Percentiles rank a stretch among this genome's conserved stretches.
Conservation (phyloP, 2,888 invertebrate genomes). For the Artemia sinica region DNA sequence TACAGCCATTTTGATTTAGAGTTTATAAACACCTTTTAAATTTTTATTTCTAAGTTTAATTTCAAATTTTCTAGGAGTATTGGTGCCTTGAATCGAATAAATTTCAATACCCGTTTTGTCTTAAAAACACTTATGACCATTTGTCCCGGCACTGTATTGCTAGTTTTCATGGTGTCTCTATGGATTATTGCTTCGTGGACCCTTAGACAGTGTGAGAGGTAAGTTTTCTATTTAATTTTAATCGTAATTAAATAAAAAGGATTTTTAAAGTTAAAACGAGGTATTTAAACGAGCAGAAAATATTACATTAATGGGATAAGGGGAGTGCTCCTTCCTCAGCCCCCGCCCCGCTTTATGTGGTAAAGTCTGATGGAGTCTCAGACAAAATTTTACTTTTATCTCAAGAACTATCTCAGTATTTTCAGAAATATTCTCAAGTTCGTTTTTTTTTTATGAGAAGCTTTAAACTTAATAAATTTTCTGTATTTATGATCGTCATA, state of each 20-base stretch:
- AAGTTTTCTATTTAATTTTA: constrained; percentile 28
- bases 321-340: constrained; percentile 15
- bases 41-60: too few relatives aligned
- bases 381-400: too few relatives aligned
- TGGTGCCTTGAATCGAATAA: constrained; percentile 90
- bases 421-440: too few relatives aligned
- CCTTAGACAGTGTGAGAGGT: constrained; percentile 95
- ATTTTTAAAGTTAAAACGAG: too few relatives aligned
- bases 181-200: constrained; percentile 99
- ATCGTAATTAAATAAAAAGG: neutral
- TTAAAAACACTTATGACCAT: constrained; percentile 99
- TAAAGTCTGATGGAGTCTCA: too few relatives aligned
- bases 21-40: too few relatives aligned
- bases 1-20: too few relatives aligned
- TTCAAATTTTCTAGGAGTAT: constrained; percentile 27
- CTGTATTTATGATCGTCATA: too few relatives aligned
- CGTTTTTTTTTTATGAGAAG: too few relatives aligned
- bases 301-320: neutral
- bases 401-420: too few relatives aligned
- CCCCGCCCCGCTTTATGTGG: neutral
- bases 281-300: neutral
- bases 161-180: constrained; percentile 96
- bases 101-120: constrained; percentile 91
- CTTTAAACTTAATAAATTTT: too few relatives aligned
- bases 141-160: constrained; percentile 88